Percentiles rank a stretch among this genome's conserved stretches.
Evolutionary conservation across 2,113 vertebrate genomes (phyloP).

Genomic region (Dolichallabes microphthalmus): DNA sequence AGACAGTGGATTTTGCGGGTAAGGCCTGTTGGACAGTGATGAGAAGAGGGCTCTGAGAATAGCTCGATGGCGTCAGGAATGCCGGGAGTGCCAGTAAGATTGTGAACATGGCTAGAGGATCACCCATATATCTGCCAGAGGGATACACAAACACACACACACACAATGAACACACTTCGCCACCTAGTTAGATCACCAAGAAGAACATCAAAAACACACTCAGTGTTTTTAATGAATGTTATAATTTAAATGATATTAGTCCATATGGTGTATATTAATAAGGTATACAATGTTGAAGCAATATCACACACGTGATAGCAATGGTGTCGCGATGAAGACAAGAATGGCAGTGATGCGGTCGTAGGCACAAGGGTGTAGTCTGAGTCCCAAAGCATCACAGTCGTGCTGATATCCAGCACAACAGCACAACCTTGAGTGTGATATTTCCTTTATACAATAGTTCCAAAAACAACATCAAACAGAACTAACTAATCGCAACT

Average conservation of each 20-base stretch:
- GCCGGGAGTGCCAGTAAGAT: conserved; percentile 51
- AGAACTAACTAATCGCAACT: too few relatives aligned
- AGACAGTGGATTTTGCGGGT: conserved; percentile 59
- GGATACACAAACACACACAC: conserved; percentile 43
- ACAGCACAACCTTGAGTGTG: too few relatives aligned
- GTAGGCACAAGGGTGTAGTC: too few relatives aligned
- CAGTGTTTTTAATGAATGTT: not conserved
- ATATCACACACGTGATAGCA: too few relatives aligned
- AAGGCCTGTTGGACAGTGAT: conserved; percentile 60
- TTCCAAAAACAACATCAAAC: too few relatives aligned
- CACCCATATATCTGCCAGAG: conserved; percentile 56
- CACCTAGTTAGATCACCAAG: conserved; percentile 16
- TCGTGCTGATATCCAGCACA: too few relatives aligned
- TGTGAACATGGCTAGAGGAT: conserved; percentile 58
- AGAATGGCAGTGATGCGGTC: too few relatives aligned
- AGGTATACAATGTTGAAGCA: not conserved
- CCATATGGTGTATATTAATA: not conserved
- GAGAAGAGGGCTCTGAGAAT: conserved; percentile 61
- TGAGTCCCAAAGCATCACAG: too few relatives aligned
- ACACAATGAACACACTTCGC: conserved; percentile 13
- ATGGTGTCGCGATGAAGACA: too few relatives aligned
- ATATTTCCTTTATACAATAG: too few relatives aligned
- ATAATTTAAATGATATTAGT: not conserved
- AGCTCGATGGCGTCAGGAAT: conserved; percentile 49
- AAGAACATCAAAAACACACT: not conserved